Conservation (phyloP, 2,797 vertebrate genomes). For the Craterocephalus amniculus region DNA sequence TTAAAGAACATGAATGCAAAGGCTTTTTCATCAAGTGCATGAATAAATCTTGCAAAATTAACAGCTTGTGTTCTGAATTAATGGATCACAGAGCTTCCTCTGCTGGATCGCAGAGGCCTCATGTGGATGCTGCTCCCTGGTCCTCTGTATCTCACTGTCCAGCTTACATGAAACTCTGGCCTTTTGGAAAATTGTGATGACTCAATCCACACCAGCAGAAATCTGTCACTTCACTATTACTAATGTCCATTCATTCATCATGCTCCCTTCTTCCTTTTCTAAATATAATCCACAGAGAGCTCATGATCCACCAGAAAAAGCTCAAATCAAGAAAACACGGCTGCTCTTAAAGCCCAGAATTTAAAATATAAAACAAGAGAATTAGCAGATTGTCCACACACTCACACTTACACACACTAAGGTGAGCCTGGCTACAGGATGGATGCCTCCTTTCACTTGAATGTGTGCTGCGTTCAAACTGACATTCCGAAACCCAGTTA, state of each 20-base stretch:
- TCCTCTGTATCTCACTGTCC: neutral
- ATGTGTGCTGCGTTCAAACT: neutral
- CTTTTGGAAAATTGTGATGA: conserved; percentile 16
- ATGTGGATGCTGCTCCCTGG: neutral
- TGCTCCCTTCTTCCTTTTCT: conserved; percentile 23
- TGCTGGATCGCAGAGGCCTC: neutral
- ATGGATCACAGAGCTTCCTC: neutral
- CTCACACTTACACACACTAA: conserved; percentile 18
- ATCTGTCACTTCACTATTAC: conserved; percentile 14
- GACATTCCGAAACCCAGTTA: neutral
- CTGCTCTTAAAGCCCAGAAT: conserved; percentile 10
- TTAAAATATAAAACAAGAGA: neutral
- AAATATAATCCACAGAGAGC: conserved; percentile 19
- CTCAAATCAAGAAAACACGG: conserved; percentile 8
- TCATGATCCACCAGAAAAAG: neutral
- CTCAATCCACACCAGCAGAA: conserved; percentile 8
- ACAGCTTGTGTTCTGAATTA: neutral
- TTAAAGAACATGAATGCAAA: neutral
- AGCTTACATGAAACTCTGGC: conserved; percentile 28
- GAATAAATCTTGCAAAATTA: neutral
- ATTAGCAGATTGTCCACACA: conserved; percentile 28
- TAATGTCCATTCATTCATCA: conserved; percentile 8
- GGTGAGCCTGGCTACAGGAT: conserved; percentile 18
- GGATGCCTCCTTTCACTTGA: neutral
- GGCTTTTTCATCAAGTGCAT: neutral